phyloP scores from a whole-genome alignment of 2,113 vertebrate genomes.

The Ctenomys sociabilis region DNA sequence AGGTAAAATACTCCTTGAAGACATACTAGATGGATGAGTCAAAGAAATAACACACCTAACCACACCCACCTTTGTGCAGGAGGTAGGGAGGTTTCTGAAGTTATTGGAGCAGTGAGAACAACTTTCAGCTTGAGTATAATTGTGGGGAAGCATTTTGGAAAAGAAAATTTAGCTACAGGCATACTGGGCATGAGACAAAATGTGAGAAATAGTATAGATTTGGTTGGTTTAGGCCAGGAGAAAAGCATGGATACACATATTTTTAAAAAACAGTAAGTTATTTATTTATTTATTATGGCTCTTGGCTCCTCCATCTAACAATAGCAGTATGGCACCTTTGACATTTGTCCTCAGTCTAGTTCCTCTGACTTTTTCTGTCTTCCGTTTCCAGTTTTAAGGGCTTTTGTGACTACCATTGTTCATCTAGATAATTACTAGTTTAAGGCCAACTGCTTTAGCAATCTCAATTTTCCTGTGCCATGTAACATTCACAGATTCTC shows the following conservation, averaged over 20 bases:
- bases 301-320: not conserved
- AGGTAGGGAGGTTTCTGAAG: too few relatives aligned
- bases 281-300: not conserved
- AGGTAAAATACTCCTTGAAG: not conserved
- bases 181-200: not conserved
- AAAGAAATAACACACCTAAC: not conserved
- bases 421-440: not conserved
- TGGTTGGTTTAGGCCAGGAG: not conserved
- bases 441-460: not conserved
- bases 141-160: not conserved
- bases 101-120: rapidly evolving
- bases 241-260: too few relatives aligned
- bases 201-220: not conserved
- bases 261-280: not conserved
- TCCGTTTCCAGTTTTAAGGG: not conserved
- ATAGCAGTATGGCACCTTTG: not conserved
- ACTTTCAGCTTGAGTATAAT: not conserved
- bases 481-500: not conserved
- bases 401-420: not conserved
- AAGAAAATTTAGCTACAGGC: not conserved
- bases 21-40: not conserved
- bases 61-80: not conserved
- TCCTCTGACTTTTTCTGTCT: not conserved
- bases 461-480: not conserved
- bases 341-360: not conserved